Base-by-base conservation (phyloP, 2,888 invertebrate genomes). In the Seira musarum region DNA sequence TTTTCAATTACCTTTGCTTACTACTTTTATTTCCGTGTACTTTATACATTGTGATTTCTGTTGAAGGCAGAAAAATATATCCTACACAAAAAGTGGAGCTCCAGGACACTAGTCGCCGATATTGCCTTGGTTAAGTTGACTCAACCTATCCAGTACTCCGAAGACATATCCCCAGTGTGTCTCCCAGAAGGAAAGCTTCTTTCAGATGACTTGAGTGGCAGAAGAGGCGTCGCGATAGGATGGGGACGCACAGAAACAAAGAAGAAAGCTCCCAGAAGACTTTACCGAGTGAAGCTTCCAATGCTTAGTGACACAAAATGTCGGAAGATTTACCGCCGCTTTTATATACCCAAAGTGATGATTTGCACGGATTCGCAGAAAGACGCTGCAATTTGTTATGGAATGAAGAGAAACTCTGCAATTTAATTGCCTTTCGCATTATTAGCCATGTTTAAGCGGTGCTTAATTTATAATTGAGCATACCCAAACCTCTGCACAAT, bases 21-120 rank as follows among this genome's bases (percentile, higher is more conserved):
- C 15, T 46, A 13, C 15, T 46, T 13, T 13, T 15, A 46, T 46
- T 46, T 15, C 15, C 15, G 49, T 46, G 49, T 13, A 46, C 49
- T n/a, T n/a, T n/a, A n/a, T n/a, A n/a, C 67, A 21, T 68, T 68
- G 15, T 40, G 40, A 6, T n/a, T 40, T 63, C n/a, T 76, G 0
- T 24, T n/a, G n/a, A n/a, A 86, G 84, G 86, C 85, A 5, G 87
- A 86, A 66, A 85, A 86, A 60, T 87, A 84, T 63, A 85, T 87
- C 60, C 72, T 87, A 3, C 87, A 87, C 64, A 76, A 79, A 17
- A 79, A 82, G 19, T 87, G 86, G 86, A 85, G 85, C 60, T 75
- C 82, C 6, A 77, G 75, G 25, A 83, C 84, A n/a, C 66, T 87
- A 2, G 64, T 81, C 8, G 85, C 82, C 1, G 87, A 87, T 49